Base-by-base conservation (phyloP, 2,797 vertebrate genomes). In the Eremophila alpestris region DNA sequence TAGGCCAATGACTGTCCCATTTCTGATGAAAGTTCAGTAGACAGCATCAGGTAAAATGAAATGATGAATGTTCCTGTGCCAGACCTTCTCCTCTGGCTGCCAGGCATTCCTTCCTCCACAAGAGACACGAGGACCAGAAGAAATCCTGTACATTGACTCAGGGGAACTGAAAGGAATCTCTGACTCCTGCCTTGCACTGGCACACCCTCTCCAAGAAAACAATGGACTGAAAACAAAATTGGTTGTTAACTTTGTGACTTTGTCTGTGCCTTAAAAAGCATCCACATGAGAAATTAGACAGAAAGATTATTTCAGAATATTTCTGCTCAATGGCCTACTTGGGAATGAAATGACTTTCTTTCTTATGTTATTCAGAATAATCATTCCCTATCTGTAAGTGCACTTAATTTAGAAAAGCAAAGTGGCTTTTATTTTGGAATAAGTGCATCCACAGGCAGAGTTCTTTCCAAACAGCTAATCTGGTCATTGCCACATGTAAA, bases 391-490 rank as follows among this genome's bases (percentile, higher is more conserved):
- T 29, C 49, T 56, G 2, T 19, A 77, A 56, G 16, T 65, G 27
- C 63, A 45, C 45, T 76, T 69, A 63, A 78, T 70, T 93, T 69
- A 82, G 77, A 88, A 91, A 78, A 90, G 46, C 23, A 20, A 89
- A 74, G 49, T 48, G 81, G 67, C 78, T 90, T 90, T 95, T 94
- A 79, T 89, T 97, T 85, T 94, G 94, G 77, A 95, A 15, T 73
- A 90, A 94, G 45, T 36, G 52, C 90, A 73, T 94, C 80, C 88
- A 89, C 34, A 80, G 86, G 60, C 56, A 76, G 52, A 79, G 77
- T 43, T 87, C 63, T 95, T 96, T 94, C 94, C 65, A 95, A 95
- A 95, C 1, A 82, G 80, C 34, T 94, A 67, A 94, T 94, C 87
- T 88, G 67, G 63, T 79, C 85, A 79, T 82, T 96, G 94, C 74